Percentiles rank a stretch among this genome's conserved stretches.
phyloP scores from a whole-genome alignment of 2,113 vertebrate genomes.

The Crocuta crocuta region DNA sequence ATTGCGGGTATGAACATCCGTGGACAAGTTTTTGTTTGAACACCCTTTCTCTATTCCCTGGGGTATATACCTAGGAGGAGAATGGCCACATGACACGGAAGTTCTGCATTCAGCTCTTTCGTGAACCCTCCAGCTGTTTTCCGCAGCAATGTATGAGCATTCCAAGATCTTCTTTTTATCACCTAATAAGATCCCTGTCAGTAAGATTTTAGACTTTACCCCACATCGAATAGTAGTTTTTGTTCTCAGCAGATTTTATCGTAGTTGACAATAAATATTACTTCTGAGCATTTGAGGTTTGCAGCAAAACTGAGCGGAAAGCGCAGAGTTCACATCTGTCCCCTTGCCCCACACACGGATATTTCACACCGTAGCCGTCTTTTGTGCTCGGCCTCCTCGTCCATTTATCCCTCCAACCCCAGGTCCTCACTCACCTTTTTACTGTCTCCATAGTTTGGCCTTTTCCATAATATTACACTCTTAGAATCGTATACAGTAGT shows the following conservation, averaged over 20 bases:
- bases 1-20: not conserved
- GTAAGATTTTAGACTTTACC: conserved; percentile 36
- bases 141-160: not conserved
- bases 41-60: not conserved
- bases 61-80: not conserved
- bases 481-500: not conserved
- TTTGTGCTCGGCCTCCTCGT: not conserved
- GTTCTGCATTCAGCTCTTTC: not conserved
- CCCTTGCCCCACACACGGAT: not conserved
- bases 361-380: not conserved
- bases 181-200: not conserved
- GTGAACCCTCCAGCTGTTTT: not conserved
- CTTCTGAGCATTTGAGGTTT: conserved; percentile 9
- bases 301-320: not conserved
- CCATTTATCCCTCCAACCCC: not conserved
- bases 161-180: conserved; percentile 1
- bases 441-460: not conserved
- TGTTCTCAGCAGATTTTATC: not conserved
- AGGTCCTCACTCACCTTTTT: not conserved
- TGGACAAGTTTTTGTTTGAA: conserved; percentile 51
- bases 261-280: conserved; percentile 17
- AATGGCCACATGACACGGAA: not conserved
- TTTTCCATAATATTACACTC: not conserved
- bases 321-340: not conserved
- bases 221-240: conserved; percentile 6